Evolutionary conservation across 2,113 vertebrate species (phyloP).

Genomic region (Nyctereutes procyonoides): DNA sequence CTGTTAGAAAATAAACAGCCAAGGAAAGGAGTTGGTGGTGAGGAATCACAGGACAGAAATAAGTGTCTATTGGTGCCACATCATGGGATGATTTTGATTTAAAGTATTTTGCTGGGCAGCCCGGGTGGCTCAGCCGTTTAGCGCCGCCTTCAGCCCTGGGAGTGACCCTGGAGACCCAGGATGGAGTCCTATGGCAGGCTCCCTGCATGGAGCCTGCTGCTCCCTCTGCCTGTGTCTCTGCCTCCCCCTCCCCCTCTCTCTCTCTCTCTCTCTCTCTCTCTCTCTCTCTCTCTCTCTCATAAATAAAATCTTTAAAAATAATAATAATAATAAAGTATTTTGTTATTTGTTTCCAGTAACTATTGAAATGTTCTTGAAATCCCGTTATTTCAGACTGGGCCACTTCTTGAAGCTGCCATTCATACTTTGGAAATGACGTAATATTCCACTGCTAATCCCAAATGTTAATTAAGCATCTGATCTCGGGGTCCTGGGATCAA

Average conservation of each 20-base stretch:
- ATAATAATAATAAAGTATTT: too few species aligned
- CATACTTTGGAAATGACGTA: background rate
- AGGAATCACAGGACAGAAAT: background rate
- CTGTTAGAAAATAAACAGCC: background rate
- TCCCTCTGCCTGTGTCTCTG: too few species aligned
- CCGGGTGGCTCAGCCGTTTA: too few species aligned
- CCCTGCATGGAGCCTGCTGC: too few species aligned
- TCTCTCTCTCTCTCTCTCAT: too few species aligned
- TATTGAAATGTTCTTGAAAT: conserved; percentile 34
- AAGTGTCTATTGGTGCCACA: background rate
- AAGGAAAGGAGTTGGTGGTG: background rate
- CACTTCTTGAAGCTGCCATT: background rate
- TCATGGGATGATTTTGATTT: background rate
- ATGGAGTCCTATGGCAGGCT: too few species aligned
- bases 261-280: too few species aligned
- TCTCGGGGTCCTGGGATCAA: background rate
- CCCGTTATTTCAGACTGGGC: background rate
- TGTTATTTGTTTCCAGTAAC: background rate
- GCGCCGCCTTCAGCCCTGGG: too few species aligned
- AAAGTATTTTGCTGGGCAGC: background rate
- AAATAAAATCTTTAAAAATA: too few species aligned
- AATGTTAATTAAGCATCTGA: background rate
- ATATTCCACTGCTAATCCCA: conserved; percentile 24
- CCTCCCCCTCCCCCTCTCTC: too few species aligned
- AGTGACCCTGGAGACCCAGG: too few species aligned